Evolutionary conservation across 2,888 invertebrate species (phyloP).

Genomic region (Keiferia lycopersicella): DNA sequence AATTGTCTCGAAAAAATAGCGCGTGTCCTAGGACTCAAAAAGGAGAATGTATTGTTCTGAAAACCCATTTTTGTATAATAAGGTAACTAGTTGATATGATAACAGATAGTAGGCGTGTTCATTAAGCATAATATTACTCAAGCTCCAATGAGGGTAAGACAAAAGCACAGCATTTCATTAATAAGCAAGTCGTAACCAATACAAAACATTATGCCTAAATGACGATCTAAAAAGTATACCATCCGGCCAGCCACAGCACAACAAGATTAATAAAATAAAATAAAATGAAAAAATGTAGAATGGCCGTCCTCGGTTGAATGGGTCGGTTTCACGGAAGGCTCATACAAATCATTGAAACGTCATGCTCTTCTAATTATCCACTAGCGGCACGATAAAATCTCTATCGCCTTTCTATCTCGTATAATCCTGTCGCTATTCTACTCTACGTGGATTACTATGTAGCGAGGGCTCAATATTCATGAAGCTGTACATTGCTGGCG

Average conservation of each 20-base stretch:
- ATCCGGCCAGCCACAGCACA: not conserved
- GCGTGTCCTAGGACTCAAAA: too few relatives aligned
- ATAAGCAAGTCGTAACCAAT: not conserved
- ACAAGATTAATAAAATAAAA: slow-evolving; percentile 2
- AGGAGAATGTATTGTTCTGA: too few relatives aligned
- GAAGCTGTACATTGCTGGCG: slow-evolving; percentile 8
- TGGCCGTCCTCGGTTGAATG: slow-evolving; percentile 37
- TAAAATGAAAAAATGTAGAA: slow-evolving; percentile 9
- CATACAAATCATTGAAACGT: slow-evolving; percentile 56
- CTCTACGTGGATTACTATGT: slow-evolving; percentile 9
- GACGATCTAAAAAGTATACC: not conserved
- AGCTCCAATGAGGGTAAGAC: too few relatives aligned
- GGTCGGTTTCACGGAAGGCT: slow-evolving; percentile 50
- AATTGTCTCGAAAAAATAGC: too few relatives aligned
- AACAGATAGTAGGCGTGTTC: too few relatives aligned
- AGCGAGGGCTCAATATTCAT: not conserved
- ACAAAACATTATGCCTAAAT: not conserved
- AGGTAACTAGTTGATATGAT: too few relatives aligned
- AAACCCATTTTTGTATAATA: too few relatives aligned
- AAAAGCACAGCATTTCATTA: too few relatives aligned
- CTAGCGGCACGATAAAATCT: slow-evolving; percentile 57
- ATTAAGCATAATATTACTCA: too few relatives aligned
- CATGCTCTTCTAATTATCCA: slow-evolving; percentile 59
- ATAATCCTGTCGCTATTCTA: slow-evolving; percentile 33
- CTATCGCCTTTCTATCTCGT: slow-evolving; percentile 42